Evolutionary conservation across 30 jellyfish, hydroid and myxozoan species (phyloP).

Genomic region (Aurelia coerulea): DNA sequence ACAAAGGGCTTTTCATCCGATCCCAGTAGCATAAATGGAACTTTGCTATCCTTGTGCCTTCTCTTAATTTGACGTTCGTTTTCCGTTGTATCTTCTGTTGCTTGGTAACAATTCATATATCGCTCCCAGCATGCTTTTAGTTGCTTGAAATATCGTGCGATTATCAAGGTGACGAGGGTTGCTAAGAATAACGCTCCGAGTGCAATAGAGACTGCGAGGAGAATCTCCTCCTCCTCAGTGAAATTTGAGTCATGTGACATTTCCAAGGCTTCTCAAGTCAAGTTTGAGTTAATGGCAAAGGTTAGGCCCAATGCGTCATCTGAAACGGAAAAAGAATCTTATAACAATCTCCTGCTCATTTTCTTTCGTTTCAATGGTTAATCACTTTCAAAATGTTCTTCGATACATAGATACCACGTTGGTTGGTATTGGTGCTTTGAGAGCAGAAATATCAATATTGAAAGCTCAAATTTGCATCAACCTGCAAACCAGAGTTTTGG

Average conservation of each 20-base stretch:
- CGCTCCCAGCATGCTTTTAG: conserved; percentile 10
- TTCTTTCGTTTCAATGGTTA: too few species aligned
- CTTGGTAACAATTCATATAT: conserved; percentile 6
- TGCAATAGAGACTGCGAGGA: conserved; percentile 51
- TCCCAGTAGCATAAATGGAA: conserved; percentile 49
- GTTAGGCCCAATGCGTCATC: too few species aligned
- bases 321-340: too few species aligned
- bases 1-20: conserved; percentile 31
- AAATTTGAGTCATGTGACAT: conserved; percentile 5
- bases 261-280: background rate
- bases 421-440: too few species aligned
- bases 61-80: conserved; percentile 3
- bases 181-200: conserved; percentile 69
- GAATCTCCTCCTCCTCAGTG: conserved; percentile 44
- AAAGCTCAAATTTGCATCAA: too few species aligned
- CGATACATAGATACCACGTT: too few species aligned
- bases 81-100: conserved; percentile 13
- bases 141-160: conserved; percentile 58
- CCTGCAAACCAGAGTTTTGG: too few species aligned
- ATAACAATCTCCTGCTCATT: too few species aligned
- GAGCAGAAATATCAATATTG: too few species aligned
- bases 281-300: too few species aligned
- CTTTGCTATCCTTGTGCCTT: conserved; percentile 1
- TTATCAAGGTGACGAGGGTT: conserved; percentile 33
- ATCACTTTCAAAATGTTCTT: too few species aligned